Percentiles rank a stretch among this genome's conserved stretches.
Conservation (phyloP, 2,113 vertebrate species). For the Sisor rabdophorus region DNA sequence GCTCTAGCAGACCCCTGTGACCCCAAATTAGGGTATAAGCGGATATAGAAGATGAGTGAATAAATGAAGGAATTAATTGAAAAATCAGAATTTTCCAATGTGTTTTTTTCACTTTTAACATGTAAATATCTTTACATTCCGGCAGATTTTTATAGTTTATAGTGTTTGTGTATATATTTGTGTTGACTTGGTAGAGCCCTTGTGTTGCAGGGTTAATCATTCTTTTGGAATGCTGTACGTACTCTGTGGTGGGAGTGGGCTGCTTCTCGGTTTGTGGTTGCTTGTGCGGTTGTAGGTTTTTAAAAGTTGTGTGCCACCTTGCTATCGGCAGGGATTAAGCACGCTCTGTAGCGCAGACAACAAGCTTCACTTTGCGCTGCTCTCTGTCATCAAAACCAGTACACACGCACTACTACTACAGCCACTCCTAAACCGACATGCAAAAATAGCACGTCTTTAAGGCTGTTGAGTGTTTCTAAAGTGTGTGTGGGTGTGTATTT, state of each 20-base stretch:
- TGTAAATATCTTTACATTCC: neutral
- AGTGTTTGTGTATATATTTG: conserved; percentile 22
- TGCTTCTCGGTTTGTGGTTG: conserved; percentile 77
- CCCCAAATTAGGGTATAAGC: too few species aligned
- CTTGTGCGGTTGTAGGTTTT: conserved; percentile 71
- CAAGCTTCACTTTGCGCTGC: conserved; percentile 68
- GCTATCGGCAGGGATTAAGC: conserved; percentile 71
- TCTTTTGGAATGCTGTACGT: conserved; percentile 73
- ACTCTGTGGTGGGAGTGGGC: conserved; percentile 72
- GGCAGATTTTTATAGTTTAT: neutral
- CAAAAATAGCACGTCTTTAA: conserved; percentile 39
- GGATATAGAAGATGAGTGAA: too few species aligned
- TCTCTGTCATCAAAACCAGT: conserved; percentile 47
- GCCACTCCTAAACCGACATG: conserved; percentile 31
- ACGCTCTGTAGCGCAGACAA: conserved; percentile 68
- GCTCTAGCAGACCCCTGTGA: too few species aligned
- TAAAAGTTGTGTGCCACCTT: conserved; percentile 67
- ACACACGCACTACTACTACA: conserved; percentile 14
- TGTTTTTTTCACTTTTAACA: too few species aligned
- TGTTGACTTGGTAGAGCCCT: conserved; percentile 23
- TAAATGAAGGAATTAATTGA: too few species aligned
- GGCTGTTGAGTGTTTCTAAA: conserved; percentile 14
- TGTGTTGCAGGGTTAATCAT: conserved; percentile 66
- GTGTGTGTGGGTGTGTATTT: neutral
- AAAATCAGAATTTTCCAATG: too few species aligned